These are phyloP conservation scores for Platichthys stellatus DNA, from an alignment of 2,113 vertebrate species.

Conservation along the genomic window DNA sequence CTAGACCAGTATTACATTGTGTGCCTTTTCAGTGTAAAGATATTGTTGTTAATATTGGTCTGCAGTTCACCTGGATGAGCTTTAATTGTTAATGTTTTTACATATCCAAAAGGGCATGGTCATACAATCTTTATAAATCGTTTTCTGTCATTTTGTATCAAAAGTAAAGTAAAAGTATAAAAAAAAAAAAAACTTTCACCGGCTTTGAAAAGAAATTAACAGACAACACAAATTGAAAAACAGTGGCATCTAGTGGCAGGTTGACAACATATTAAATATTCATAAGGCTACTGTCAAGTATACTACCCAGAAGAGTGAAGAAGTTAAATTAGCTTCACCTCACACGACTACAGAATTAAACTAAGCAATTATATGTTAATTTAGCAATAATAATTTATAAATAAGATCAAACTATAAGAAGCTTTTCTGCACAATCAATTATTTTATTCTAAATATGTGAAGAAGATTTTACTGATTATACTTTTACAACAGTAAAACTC, in stretches of 20 bases:
- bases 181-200: neutral
- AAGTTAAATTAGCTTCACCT: too few relatives aligned
- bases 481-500: neutral
- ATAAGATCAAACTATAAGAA: neutral
- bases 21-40: too few relatives aligned
- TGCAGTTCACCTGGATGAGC: neutral
- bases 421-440: neutral
- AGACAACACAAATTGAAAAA: neutral
- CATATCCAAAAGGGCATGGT: constrained; percentile 1
- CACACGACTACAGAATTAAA: too few relatives aligned
- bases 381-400: neutral
- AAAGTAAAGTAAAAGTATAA: neutral
- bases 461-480: too few relatives aligned
- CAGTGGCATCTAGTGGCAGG: constrained; percentile 22
- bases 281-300: too few relatives aligned
- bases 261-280: neutral
- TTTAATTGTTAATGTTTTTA: constrained; percentile 8
- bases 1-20: constrained; percentile 58
- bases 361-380: neutral
- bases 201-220: neutral
- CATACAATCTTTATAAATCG: neutral
- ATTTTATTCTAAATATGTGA: neutral
- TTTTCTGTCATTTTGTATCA: constrained; percentile 13
- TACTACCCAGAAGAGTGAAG: too few relatives aligned
- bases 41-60: neutral